These are phyloP conservation scores for Drosophila falleni DNA, from an alignment of 2,888 invertebrate species.

Conservation along the genomic window DNA sequence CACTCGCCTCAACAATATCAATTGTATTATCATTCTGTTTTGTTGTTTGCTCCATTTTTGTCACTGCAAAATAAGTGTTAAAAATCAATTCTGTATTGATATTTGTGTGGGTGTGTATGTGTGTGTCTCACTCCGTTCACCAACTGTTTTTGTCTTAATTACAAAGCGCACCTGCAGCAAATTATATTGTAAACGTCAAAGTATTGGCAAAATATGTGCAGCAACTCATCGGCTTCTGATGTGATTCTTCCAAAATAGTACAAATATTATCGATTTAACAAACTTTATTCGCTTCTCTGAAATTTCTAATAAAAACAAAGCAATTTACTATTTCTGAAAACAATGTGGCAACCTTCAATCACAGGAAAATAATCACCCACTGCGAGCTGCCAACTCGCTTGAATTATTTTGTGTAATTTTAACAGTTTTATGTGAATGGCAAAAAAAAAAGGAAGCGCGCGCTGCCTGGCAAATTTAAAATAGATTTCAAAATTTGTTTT, in stretches of 20 bases:
- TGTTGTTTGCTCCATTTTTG: conserved; percentile 54
- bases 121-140: conserved; percentile 13
- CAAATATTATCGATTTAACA: background rate
- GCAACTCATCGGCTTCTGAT: background rate
- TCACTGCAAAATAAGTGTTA: conserved; percentile 51
- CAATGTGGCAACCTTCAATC: too few relatives aligned
- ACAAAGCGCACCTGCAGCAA: conserved; percentile 64
- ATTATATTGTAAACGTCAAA: background rate
- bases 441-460: background rate
- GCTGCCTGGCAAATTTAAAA: background rate
- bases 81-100: conserved; percentile 68
- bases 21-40: conserved; percentile 39
- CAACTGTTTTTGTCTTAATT: conserved; percentile 13
- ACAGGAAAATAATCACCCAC: too few relatives aligned
- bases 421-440: conserved; percentile 17
- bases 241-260: conserved; percentile 26
- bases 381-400: conserved; percentile 26
- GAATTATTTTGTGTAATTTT: background rate
- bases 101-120: conserved; percentile 3
- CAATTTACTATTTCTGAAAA: conserved; percentile 18
- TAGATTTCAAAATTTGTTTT: background rate
- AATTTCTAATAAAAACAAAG: conserved; percentile 39
- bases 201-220: background rate
- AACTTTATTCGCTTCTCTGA: background rate
- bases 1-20: conserved; percentile 39